Base-by-base conservation (phyloP, 2,888 invertebrate genomes). In the Hipparchia sbordonii region DNA sequence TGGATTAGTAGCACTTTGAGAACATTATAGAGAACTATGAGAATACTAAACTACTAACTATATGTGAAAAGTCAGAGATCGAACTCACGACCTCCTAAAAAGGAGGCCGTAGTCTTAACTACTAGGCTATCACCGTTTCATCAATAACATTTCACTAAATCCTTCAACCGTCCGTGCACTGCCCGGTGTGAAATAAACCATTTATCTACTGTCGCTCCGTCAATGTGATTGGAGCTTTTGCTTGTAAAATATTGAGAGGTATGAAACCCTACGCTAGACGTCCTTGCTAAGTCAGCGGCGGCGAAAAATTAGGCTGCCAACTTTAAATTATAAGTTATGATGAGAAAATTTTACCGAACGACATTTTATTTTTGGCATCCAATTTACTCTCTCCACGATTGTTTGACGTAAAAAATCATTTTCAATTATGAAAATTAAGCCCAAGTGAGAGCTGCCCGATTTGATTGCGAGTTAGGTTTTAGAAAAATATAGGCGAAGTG, bases 301-400 rank as follows among this genome's bases (percentile, higher is more conserved):
- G 65, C 51, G 65, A 68, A 71, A 74, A 71, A 74, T 71, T 71
- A 68, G 68, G 63, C 71, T 74, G 71, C 62, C 48, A 73, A 71
- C 63, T 71, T 73, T 68, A 68, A 68, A 73, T 73, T 73, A 62
- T 67, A 68, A 73, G 70, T 73, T 73, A 68, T 68, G 73, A 71
- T 46, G 71, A 60, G 71, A 71, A 71, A 71, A 67, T 71, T 71
- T 67, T 52, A 73, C 45, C 57, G 23, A 71, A 67, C 67, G 67
- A 51, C 67, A 59, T 69, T 70, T 71, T 60, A 73, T 71, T 70
- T 67, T 72, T n/a, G 67, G 48, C 67, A 48, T 67, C 71, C 66
- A 66, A 66, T 69, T 69, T 66, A 45, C 66, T 60, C 23, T 51
- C 59, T 23, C 23, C 48, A 48, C n/a, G 48, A 33, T 59, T 57